A percentile compares a stretch with the other conserved stretches of the same genome.
Evolutionary conservation across 2,113 vertebrate genomes (phyloP).

Genomic region (Ptyas mucosa): DNA sequence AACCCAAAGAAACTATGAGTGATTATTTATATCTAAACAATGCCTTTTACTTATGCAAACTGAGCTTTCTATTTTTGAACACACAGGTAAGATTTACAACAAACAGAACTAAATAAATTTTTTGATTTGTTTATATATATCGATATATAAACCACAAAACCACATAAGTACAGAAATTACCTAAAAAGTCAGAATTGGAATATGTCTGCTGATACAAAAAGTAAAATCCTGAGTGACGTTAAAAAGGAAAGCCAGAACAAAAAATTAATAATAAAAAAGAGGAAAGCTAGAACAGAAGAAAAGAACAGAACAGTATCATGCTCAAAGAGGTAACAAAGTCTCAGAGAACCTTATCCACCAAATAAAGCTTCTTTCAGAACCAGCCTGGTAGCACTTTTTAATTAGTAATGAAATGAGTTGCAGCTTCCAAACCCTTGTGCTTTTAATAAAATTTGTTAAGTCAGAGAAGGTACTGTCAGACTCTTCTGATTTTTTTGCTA

Average conservation of each 20-base stretch:
- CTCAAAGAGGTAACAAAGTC: not conserved
- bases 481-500: not conserved
- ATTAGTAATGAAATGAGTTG: not conserved
- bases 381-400: not conserved
- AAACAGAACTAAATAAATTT: not conserved
- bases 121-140: not conserved
- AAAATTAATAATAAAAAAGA: not conserved
- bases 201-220: not conserved
- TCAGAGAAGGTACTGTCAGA: not conserved
- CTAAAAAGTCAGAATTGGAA: not conserved
- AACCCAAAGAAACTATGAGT: not conserved
- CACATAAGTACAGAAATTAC: not conserved
- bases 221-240: not conserved
- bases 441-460: not conserved
- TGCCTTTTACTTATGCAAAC: not conserved
- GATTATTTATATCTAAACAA: not conserved
- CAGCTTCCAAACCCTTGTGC: not conserved
- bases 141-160: too few relatives aligned
- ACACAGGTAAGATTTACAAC: not conserved
- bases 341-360: not conserved
- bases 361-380: not conserved
- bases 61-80: not conserved
- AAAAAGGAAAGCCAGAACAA: not conserved
- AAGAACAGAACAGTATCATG: not conserved
- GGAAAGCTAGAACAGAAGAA: not conserved